phyloP scores from a whole-genome alignment of 2,888 invertebrate species.

The Pheosia tremula region DNA sequence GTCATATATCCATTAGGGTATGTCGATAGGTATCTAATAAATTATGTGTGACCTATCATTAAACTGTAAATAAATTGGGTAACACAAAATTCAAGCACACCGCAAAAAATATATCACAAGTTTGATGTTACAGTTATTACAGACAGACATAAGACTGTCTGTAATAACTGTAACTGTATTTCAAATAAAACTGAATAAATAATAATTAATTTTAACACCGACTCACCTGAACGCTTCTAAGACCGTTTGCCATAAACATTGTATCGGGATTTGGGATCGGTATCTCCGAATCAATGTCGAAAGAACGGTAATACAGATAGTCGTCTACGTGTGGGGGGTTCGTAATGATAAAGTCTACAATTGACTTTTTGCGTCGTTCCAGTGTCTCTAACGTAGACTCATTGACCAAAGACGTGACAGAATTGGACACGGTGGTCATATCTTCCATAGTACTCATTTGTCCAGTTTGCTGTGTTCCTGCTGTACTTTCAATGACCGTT shows the following conservation, averaged over 20 bases:
- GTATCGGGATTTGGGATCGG: slow-evolving; percentile 51
- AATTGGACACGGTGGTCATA: slow-evolving; percentile 26
- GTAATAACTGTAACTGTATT: too few species aligned
- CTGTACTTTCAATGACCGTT: slow-evolving; percentile 14
- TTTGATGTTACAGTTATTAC: not conserved
- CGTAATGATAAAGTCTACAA: slow-evolving; percentile 72
- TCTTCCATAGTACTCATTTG: slow-evolving; percentile 23
- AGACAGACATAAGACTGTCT: not conserved
- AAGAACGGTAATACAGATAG: slow-evolving; percentile 67
- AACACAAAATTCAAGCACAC: not conserved
- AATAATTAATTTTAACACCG: not conserved
- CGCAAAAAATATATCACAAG: not conserved
- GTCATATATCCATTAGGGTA: too few species aligned
- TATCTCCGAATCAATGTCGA: slow-evolving; percentile 59
- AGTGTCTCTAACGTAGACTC: slow-evolving; percentile 63
- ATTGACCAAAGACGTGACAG: slow-evolving; percentile 35
- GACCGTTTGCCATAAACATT: slow-evolving; percentile 74
- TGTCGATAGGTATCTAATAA: too few species aligned
- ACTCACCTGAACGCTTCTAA: slow-evolving; percentile 72
- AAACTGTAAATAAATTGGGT: too few species aligned
- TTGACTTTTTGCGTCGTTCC: slow-evolving; percentile 69
- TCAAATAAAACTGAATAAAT: not conserved
- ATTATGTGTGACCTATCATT: too few species aligned
- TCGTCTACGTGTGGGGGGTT: slow-evolving; percentile 71
- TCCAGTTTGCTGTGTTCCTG: slow-evolving; percentile 30